Conservation (phyloP, 2,797 vertebrate genomes). For the Labroides dimidiatus region DNA sequence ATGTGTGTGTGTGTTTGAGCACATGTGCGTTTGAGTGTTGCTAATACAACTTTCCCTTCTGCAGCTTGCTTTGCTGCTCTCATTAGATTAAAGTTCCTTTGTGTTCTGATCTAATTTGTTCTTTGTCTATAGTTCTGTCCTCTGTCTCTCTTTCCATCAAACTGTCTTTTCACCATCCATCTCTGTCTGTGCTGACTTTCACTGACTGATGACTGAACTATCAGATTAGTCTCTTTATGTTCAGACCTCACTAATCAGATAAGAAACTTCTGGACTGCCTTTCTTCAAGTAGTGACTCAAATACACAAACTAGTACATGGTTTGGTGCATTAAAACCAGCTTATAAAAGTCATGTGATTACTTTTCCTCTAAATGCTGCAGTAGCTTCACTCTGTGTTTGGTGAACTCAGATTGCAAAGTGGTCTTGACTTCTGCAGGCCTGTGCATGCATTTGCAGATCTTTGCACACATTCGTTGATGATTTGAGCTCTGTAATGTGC, state of each 20-base stretch:
- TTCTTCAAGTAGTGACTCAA: neutral
- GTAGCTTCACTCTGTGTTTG: neutral
- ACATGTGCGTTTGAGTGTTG: conserved; percentile 12
- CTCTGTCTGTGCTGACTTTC: conserved; percentile 43
- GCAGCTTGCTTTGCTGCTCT: conserved; percentile 13
- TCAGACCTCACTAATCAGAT: conserved; percentile 42
- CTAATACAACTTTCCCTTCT: conserved; percentile 39
- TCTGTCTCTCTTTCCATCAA: neutral
- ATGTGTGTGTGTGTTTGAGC: neutral
- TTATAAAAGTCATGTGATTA: neutral
- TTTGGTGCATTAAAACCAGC: neutral
- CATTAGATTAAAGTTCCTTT: conserved; percentile 42
- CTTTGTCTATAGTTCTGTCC: neutral
- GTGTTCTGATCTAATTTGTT: conserved; percentile 8
- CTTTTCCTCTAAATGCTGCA: neutral
- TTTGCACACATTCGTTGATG: too few species aligned
- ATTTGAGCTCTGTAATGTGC: too few species aligned
- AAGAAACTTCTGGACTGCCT: conserved; percentile 42
- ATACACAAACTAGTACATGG: neutral
- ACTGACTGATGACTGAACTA: conserved; percentile 55
- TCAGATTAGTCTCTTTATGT: conserved; percentile 51
- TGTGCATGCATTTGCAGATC: too few species aligned
- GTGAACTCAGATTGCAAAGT: too few species aligned
- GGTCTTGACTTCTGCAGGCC: too few species aligned
- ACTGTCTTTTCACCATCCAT: neutral